Base-by-base conservation (phyloP, 2,113 vertebrate species). In the Percopsis transmontana region DNA sequence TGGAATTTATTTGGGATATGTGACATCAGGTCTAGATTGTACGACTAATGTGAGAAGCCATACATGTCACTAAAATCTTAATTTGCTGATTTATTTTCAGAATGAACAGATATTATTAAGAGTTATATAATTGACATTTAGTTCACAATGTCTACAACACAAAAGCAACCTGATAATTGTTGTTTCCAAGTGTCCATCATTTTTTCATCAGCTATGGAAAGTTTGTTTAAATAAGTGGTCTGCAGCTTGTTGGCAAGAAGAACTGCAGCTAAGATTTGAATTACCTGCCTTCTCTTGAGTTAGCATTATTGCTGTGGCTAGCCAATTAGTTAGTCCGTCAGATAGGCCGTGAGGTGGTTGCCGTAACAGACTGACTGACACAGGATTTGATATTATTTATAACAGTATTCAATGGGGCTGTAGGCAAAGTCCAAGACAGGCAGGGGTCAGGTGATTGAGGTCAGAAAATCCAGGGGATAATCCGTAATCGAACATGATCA, bases 21-120 rank as follows among this genome's bases (percentile, higher is more conserved):
- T n/a, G n/a, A n/a, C 33, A 14, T n/a, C 23, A 19, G 15, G 19
- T 40, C 7, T 21, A 39, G 24, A 44, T 18, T 57, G 19, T 7
- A 53, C 58, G 3, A 48, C 20, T 19, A 58, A 63, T 14, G 44
- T 5, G 65, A 9, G 12, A 41, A 16, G 33, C 65, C 55, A 74
- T 8, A 40, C 2, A 40, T 20, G 62, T 83, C 79, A 74, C 84
- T 88, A 88, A 82, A 87, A 84, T 62, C 64, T 76, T 58, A 5
- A 71, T 91, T 91, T 91, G 91, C 91, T 91, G 88, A 87, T 80
- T 77, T 80, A 74, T 70, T 67, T 80, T 75, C 74, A 76, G 77
- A 82, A 79, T 75, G 48, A 86, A 76, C 67, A 83, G n/a, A n/a
- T n/a, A n/a, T n/a, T n/a, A 33, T 33, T 33, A 33, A 27, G 27